Conservation (phyloP, 2,888 invertebrate species). For the Leucophenga maculata region DNA sequence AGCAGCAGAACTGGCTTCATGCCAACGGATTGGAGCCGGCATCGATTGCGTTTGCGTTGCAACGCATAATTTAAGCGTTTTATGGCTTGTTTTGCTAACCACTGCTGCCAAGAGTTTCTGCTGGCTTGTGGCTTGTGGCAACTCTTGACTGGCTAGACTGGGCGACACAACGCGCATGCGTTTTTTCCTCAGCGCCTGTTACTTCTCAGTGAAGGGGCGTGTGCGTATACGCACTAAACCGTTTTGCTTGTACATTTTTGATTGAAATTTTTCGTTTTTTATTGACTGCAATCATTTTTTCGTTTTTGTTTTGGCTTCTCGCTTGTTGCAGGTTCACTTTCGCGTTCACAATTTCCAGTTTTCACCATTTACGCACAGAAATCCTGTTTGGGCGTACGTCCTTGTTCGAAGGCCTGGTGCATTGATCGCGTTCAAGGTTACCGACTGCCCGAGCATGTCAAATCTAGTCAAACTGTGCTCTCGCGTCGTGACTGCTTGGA, state of each 20-base stretch:
- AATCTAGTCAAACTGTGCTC: conserved; percentile 82
- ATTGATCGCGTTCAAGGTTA: conserved; percentile 93
- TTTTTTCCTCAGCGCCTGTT: conserved; percentile 65
- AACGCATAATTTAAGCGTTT: conserved; percentile 59
- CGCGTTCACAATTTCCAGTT: conserved; percentile 94
- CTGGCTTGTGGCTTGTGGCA: conserved; percentile 31
- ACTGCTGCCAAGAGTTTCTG: conserved; percentile 40
- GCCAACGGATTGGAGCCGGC: conserved; percentile 13
- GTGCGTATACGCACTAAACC: conserved; percentile 56
- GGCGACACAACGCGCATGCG: conserved; percentile 35
- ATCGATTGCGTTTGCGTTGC: conserved; percentile 34
- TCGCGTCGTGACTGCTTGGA: conserved; percentile 92
- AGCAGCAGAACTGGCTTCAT: conserved; percentile 53
- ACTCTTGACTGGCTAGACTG: conserved; percentile 14
- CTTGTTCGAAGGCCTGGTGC: conserved; percentile 94
- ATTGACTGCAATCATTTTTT: conserved; percentile 37
- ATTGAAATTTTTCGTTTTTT: conserved; percentile 25
- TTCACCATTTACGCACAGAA: conserved; percentile 97
- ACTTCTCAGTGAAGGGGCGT: conserved; percentile 61
- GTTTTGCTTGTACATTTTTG: conserved; percentile 34
- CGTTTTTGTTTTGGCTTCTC: conserved; percentile 16
- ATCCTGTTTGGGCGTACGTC: conserved; percentile 90
- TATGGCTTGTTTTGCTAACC: conserved; percentile 6
- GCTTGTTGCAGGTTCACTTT: conserved; percentile 82
- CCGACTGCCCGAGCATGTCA: conserved; percentile 84